Conservation (phyloP, 2,113 vertebrate species). For the Colistium nudipinnis region DNA sequence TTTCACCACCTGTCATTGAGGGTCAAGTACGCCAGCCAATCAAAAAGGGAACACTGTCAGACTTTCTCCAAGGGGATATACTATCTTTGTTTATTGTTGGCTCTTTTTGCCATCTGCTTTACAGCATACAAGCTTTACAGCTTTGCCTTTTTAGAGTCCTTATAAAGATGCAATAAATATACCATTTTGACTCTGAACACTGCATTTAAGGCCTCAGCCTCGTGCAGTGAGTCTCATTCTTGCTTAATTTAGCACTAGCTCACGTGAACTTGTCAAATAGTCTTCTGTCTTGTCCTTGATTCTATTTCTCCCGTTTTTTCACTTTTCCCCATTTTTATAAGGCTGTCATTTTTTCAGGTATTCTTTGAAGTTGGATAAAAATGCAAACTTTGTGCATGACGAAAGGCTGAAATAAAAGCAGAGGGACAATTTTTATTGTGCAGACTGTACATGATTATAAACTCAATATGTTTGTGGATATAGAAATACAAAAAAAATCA, state of each 20-base stretch:
- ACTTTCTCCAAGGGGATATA: neutral
- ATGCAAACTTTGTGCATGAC: slow-evolving; percentile 27
- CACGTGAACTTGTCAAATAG: too few species aligned
- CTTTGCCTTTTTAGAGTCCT: too few species aligned
- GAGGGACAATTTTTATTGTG: slow-evolving; percentile 1
- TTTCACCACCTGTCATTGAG: slow-evolving; percentile 40
- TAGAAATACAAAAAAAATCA: slow-evolving; percentile 38
- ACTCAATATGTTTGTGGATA: slow-evolving; percentile 30
- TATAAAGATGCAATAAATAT: slow-evolving; percentile 23
- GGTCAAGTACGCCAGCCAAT: slow-evolving; percentile 40
- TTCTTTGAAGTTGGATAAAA: slow-evolving; percentile 16
- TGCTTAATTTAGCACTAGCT: too few species aligned
- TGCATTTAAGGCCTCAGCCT: slow-evolving; percentile 14
- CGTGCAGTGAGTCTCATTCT: neutral
- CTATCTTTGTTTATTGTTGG: slow-evolving; percentile 6
- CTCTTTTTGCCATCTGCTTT: slow-evolving; percentile 28
- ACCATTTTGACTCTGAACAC: slow-evolving; percentile 11
- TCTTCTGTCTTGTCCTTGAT: neutral
- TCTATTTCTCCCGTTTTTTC: neutral
- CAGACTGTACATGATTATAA: slow-evolving; percentile 16
- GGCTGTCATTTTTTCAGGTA: neutral
- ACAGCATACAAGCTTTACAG: too few species aligned
- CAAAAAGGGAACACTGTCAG: neutral
- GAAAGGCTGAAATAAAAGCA: slow-evolving; percentile 9
- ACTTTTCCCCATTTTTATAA: neutral